These are phyloP conservation scores for Magallana ariakensis DNA, from an alignment of 1,140 invertebrate genomes.

Conservation along the genomic window DNA sequence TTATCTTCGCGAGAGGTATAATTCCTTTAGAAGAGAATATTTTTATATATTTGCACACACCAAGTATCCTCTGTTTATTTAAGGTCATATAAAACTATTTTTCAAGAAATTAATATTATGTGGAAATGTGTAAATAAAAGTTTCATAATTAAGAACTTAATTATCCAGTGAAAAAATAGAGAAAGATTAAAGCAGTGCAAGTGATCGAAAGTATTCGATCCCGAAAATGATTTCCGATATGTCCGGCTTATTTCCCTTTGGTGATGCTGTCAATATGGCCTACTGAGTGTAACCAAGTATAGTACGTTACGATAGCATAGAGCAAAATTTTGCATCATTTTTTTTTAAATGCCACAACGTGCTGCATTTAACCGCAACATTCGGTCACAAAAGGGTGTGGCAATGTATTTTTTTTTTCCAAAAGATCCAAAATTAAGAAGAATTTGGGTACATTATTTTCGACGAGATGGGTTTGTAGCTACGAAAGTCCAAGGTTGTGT, in stretches of 20 bases:
- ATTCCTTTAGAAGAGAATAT: too few species aligned
- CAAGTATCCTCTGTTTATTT: too few species aligned
- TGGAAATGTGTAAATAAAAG: not conserved
- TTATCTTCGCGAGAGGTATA: too few species aligned
- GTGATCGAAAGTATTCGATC: not conserved
- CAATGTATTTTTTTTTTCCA: not conserved
- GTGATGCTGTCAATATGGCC: not conserved
- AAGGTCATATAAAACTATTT: not conserved
- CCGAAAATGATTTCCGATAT: not conserved
- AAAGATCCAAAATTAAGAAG: conserved; percentile 5
- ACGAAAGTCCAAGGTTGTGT: too few species aligned
- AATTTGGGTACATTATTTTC: too few species aligned
- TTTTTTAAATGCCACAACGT: not conserved
- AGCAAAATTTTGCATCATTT: not conserved
- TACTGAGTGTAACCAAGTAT: not conserved
- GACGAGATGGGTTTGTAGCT: too few species aligned
- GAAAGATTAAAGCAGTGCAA: not conserved
- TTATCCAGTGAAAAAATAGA: not conserved
- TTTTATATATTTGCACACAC: too few species aligned
- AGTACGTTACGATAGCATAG: too few species aligned
- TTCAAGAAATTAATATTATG: not conserved
- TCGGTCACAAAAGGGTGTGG: not conserved
- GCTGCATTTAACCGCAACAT: conserved; percentile 22
- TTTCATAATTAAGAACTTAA: not conserved
- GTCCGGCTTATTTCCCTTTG: not conserved